Evolutionary conservation across 2,888 invertebrate species (phyloP).

Genomic region (Disparrhopalites patrizii): DNA sequence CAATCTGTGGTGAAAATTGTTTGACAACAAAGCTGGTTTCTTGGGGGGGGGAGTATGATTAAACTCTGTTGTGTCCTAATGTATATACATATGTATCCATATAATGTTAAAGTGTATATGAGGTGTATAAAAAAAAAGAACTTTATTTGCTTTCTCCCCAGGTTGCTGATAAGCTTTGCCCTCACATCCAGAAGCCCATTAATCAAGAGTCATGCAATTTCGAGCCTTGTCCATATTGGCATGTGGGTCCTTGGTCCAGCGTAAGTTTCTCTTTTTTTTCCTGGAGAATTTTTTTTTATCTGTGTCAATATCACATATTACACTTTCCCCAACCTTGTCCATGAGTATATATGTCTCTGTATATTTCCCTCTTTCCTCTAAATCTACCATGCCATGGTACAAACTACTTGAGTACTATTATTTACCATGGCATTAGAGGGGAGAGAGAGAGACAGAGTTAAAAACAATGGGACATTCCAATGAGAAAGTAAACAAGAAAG

Average conservation of each 20-base stretch:
- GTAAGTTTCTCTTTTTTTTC: slow-evolving; percentile 59
- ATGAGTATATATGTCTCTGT: neutral
- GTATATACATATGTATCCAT: too few relatives aligned
- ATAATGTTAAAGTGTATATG: too few relatives aligned
- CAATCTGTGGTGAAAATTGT: too few relatives aligned
- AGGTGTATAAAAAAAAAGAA: too few relatives aligned
- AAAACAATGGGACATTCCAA: too few relatives aligned
- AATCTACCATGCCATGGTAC: too few relatives aligned
- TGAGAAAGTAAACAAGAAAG: too few relatives aligned
- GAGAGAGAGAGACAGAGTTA: neutral
- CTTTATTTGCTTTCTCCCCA: slow-evolving; percentile 51
- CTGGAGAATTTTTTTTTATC: neutral
- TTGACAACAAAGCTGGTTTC: too few relatives aligned
- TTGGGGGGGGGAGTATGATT: too few relatives aligned
- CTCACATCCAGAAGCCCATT: slow-evolving; percentile 65
- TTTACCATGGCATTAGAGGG: neutral
- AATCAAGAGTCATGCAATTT: slow-evolving; percentile 77
- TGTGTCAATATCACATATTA: neutral
- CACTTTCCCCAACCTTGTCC: neutral
- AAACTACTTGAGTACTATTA: too few relatives aligned
- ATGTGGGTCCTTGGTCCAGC: slow-evolving; percentile 81
- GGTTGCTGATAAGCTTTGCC: slow-evolving; percentile 75
- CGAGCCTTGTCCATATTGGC: slow-evolving; percentile 82
- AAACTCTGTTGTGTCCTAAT: too few relatives aligned
- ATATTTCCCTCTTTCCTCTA: neutral